Percentiles rank a stretch among this genome's conserved stretches.
Conservation (phyloP, 2,888 invertebrate genomes). For the Trichogramma dendrolimi region DNA sequence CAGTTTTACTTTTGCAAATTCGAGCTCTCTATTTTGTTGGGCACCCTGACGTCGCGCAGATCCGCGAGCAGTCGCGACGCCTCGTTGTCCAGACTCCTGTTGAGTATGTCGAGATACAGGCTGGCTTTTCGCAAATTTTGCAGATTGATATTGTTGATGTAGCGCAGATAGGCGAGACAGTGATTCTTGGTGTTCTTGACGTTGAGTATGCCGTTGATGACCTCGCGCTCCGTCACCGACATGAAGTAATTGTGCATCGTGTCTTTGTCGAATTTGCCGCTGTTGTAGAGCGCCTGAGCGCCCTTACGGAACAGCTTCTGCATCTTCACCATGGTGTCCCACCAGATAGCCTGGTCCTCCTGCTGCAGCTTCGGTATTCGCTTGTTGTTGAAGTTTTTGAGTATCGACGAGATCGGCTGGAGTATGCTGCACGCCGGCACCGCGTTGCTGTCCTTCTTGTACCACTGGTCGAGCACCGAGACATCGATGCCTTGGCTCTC, state of each 20-base stretch:
- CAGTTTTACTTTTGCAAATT: conserved; percentile 75
- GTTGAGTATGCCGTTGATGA: conserved; percentile 89
- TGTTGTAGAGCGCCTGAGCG: conserved; percentile 75
- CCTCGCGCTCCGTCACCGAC: conserved; percentile 99
- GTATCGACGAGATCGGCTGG: conserved; percentile 94
- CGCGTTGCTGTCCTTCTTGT: conserved; percentile 92
- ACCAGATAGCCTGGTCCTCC: conserved; percentile 95
- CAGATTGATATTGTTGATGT: conserved; percentile 95
- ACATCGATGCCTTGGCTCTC: conserved; percentile 79
- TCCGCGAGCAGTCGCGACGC: conserved; percentile 84
- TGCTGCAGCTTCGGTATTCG: conserved; percentile 91
- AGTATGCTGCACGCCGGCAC: conserved; percentile 92
- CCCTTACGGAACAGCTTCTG: conserved; percentile 92
- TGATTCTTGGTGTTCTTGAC: conserved; percentile 94
- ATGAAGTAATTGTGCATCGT: conserved; percentile 97
- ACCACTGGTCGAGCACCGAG: conserved; percentile 86
- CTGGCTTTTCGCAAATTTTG: conserved; percentile 92
- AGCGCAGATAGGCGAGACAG: conserved; percentile 88
- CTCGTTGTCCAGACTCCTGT: conserved; percentile 87
- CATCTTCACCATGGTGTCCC: conserved; percentile 94
- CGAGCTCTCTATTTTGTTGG: conserved; percentile 81
- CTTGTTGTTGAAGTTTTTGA: conserved; percentile 98
- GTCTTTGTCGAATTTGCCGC: conserved; percentile 84
- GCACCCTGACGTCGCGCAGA: conserved; percentile 83
- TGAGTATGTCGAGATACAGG: conserved; percentile 91